These are phyloP conservation scores for Macropodus opercularis DNA, from an alignment of 2,797 vertebrate genomes.

Conservation along the genomic window DNA sequence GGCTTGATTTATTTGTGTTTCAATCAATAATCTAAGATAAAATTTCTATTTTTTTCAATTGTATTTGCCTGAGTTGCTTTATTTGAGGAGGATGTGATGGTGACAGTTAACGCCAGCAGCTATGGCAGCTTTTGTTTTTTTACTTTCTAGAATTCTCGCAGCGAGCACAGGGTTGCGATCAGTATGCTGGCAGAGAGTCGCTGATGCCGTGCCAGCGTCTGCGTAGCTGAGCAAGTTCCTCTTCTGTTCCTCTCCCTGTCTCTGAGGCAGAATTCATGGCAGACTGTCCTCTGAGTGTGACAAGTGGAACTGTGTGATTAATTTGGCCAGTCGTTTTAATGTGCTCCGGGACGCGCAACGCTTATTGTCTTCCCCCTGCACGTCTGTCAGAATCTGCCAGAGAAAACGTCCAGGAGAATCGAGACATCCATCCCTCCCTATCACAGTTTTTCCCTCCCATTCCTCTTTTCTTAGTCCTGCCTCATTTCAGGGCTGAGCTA, in stretches of 20 bases:
- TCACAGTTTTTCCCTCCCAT: conserved; percentile 6
- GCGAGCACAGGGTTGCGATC: conserved; percentile 58
- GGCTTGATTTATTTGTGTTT: too few species aligned
- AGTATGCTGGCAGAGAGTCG: conserved; percentile 72
- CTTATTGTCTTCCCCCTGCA: conserved; percentile 76
- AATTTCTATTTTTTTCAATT: conserved; percentile 11
- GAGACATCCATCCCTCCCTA: conserved; percentile 41
- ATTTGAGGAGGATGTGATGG: conserved; percentile 42
- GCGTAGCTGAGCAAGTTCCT: conserved; percentile 62
- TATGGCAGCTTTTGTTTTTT: conserved; percentile 49
- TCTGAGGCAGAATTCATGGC: conserved; percentile 74
- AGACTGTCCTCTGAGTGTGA: conserved; percentile 76
- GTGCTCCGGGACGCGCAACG: conserved; percentile 73
- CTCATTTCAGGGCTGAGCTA: conserved; percentile 68
- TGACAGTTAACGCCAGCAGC: conserved; percentile 55
- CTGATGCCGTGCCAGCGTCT: conserved; percentile 69
- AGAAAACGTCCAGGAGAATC: conserved; percentile 70
- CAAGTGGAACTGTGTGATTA: conserved; percentile 81
- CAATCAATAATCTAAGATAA: neutral
- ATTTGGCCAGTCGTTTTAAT: conserved; percentile 82
- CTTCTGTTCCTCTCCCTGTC: conserved; percentile 59
- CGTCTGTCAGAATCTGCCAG: conserved; percentile 71
- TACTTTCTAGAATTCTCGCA: conserved; percentile 51
- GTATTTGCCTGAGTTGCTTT: conserved; percentile 39
- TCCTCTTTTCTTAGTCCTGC: conserved; percentile 39